phyloP scores from a whole-genome alignment of 2,888 invertebrate genomes.

The Chalcis sispes region DNA sequence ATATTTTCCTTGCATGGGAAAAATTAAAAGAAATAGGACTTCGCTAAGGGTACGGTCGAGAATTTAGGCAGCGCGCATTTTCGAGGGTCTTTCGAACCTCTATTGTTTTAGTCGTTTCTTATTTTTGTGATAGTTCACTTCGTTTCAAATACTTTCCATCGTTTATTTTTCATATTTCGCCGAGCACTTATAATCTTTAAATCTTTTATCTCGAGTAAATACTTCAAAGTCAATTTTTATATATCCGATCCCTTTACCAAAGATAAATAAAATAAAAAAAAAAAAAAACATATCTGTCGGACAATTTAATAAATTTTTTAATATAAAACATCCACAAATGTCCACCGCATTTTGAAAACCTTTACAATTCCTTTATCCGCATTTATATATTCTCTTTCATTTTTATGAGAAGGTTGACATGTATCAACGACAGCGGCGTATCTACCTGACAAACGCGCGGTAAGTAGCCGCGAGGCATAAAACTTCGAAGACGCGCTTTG shows the following conservation, averaged over 20 bases:
- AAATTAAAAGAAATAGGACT: not conserved
- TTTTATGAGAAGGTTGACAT: not conserved
- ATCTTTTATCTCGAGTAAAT: too few relatives aligned
- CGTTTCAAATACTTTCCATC: too few relatives aligned
- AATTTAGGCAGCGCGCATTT: slow-evolving; percentile 30
- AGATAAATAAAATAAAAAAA: not conserved
- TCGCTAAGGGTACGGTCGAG: not conserved
- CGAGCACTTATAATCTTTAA: too few relatives aligned
- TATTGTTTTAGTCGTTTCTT: slow-evolving; percentile 19
- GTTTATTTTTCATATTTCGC: too few relatives aligned
- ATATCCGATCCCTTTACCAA: not conserved
- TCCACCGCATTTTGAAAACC: too few relatives aligned
- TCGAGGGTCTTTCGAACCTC: slow-evolving; percentile 1
- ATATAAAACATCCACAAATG: not conserved
- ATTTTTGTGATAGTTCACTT: not conserved
- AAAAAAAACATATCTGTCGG: too few relatives aligned
- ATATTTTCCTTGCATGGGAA: not conserved
- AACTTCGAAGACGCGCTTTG: not conserved
- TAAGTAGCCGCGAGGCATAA: not conserved
- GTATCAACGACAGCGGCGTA: not conserved
- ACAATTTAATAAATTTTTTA: not conserved
- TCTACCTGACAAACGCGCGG: too few relatives aligned
- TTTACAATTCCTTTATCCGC: too few relatives aligned
- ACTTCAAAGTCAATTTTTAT: too few relatives aligned
- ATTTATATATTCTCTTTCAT: not conserved